phyloP scores from a whole-genome alignment of 2,888 invertebrate species.

The Andrena flavipes region DNA sequence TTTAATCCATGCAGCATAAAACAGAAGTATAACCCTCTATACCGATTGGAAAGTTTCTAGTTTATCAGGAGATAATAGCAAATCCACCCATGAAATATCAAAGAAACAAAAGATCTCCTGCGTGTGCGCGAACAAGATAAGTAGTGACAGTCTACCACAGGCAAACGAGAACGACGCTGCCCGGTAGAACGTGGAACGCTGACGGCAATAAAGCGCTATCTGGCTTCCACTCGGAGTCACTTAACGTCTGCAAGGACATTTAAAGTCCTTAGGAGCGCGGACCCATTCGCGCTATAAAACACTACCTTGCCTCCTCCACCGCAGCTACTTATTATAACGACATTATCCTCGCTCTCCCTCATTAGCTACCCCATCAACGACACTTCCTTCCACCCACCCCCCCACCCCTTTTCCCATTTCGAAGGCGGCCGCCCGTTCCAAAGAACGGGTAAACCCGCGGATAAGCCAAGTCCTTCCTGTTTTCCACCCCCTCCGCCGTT shows the following conservation, averaged over 20 bases:
- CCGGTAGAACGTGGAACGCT: constrained; percentile 47
- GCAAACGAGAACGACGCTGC: constrained; percentile 40
- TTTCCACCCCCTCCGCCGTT: not conserved
- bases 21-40: too few relatives aligned
- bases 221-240: constrained; percentile 82
- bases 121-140: constrained; percentile 32
- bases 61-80: too few relatives aligned
- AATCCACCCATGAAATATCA: not conserved
- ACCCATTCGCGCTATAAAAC: constrained; percentile 74
- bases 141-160: constrained; percentile 33
- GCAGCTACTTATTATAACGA: constrained; percentile 80
- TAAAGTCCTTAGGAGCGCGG: constrained; percentile 70
- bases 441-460: constrained; percentile 46
- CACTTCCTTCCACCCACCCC: constrained; percentile 61
- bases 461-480: constrained; percentile 40
- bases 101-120: not conserved
- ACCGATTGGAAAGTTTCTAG: too few relatives aligned
- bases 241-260: constrained; percentile 79
- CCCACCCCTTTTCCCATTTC: constrained; percentile 43
- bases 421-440: constrained; percentile 33
- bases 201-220: constrained; percentile 79
- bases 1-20: too few relatives aligned
- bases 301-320: constrained; percentile 68
- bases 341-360: constrained; percentile 73
- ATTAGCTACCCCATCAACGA: constrained; percentile 75